Evolutionary conservation across 2,113 vertebrate species (phyloP).

Genomic region (Trematocara nigrifrons): DNA sequence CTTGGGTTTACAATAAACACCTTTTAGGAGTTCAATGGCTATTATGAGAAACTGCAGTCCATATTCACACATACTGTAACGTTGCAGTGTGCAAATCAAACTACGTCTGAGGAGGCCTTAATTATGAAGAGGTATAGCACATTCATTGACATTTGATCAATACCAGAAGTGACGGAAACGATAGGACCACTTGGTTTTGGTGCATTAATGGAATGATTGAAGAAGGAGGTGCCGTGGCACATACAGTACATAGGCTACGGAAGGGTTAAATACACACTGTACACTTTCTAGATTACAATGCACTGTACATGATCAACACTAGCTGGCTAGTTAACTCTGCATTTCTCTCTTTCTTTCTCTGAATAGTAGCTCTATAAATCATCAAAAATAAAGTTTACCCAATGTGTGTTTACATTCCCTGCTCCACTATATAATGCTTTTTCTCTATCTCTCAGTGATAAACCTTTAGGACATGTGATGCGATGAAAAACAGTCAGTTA

Average conservation of each 20-base stretch:
- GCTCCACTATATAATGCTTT: constrained; percentile 19
- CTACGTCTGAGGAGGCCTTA: background rate
- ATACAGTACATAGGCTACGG: constrained; percentile 63
- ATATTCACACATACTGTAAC: constrained; percentile 22
- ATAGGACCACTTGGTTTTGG: constrained; percentile 24
- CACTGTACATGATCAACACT: constrained; percentile 54
- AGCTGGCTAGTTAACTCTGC: constrained; percentile 26
- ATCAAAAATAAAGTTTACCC: constrained; percentile 62
- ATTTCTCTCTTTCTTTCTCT: constrained; percentile 31
- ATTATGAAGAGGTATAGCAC: constrained; percentile 31
- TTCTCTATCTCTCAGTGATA: constrained; percentile 12
- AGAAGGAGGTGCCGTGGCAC: constrained; percentile 60
- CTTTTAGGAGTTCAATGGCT: constrained; percentile 37
- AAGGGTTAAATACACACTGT: constrained; percentile 59
- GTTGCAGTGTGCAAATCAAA: constrained; percentile 34
- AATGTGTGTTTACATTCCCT: constrained; percentile 59
- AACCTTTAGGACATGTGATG: constrained; percentile 12
- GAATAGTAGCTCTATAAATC: constrained; percentile 57
- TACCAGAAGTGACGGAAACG: constrained; percentile 19
- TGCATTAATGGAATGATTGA: constrained; percentile 66
- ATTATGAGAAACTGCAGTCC: constrained; percentile 26
- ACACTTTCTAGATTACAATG: constrained; percentile 52
- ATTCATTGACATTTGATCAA: constrained; percentile 43
- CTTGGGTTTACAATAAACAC: constrained; percentile 37
- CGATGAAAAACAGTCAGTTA: constrained; percentile 50